Evolutionary conservation across 23 tunicate species (phyloP).

Genomic region (Ascidia mentula): DNA sequence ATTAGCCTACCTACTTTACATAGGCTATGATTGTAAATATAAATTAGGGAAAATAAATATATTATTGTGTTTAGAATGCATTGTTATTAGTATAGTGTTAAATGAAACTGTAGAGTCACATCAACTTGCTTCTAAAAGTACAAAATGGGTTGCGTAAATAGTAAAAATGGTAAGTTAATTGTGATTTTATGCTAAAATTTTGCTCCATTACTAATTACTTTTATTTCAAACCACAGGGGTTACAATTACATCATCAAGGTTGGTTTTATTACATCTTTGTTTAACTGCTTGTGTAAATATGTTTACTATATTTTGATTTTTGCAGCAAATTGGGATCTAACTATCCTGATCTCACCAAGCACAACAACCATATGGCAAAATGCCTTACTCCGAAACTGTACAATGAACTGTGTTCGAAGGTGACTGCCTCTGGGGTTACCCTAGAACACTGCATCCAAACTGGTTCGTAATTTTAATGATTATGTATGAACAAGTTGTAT

Average conservation of each 20-base stretch:
- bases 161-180: neutral
- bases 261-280: neutral
- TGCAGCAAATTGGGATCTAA: conserved; percentile 16
- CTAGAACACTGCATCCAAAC: conserved; percentile 89
- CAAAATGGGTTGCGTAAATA: neutral
- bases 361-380: conserved; percentile 96
- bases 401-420: conserved; percentile 36
- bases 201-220: neutral
- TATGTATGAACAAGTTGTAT: neutral
- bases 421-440: conserved; percentile 73
- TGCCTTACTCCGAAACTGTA: conserved; percentile 78
- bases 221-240: neutral
- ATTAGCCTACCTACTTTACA: too few species aligned
- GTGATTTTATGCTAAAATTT: neutral
- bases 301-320: neutral
- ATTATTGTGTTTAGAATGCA: too few species aligned
- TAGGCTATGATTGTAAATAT: too few species aligned
- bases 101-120: too few species aligned
- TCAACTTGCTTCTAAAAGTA: too few species aligned
- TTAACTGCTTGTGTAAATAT: neutral
- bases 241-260: neutral
- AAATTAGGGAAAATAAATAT: too few species aligned
- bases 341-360: conserved; percentile 83
- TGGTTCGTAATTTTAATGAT: too few species aligned
- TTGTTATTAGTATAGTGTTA: too few species aligned